A percentile compares a stretch with the other conserved stretches of the same genome.
Conservation (phyloP, 2,888 invertebrate species). For the Drosophila lacicola region DNA sequence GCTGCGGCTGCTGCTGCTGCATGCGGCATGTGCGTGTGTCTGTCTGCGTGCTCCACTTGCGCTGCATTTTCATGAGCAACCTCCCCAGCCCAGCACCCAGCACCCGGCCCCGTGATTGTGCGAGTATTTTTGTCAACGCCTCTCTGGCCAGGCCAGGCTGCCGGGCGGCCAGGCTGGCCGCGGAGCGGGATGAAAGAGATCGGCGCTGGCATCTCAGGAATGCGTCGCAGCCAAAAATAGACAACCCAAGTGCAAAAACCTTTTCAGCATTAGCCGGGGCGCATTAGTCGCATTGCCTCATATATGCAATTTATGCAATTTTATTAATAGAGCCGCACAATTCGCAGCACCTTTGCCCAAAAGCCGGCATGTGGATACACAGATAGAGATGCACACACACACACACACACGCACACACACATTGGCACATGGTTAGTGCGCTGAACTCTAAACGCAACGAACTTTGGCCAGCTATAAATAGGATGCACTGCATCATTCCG, state of each 20-base stretch:
- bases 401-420: background rate
- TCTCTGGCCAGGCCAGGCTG: background rate
- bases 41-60: conserved; percentile 66
- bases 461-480: conserved; percentile 48
- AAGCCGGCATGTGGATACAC: conserved; percentile 24
- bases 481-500: conserved; percentile 38
- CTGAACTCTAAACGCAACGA: conserved; percentile 48
- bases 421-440: conserved; percentile 27
- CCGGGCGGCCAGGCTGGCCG: background rate
- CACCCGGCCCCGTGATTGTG: background rate
- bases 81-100: conserved; percentile 1
- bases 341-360: conserved; percentile 40
- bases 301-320: conserved; percentile 44
- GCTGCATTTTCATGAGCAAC: conserved; percentile 64
- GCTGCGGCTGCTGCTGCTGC: conserved; percentile 2
- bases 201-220: conserved; percentile 69
- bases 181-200: conserved; percentile 16
- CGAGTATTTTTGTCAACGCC: conserved; percentile 34
- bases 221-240: conserved; percentile 70
- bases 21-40: conserved; percentile 12
- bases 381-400: background rate
- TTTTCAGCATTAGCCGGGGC: conserved; percentile 51
- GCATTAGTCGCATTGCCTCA: conserved; percentile 24
- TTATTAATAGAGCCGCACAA: conserved; percentile 55
- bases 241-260: conserved; percentile 78